Evolutionary conservation across 2,888 invertebrate species (phyloP).

Genomic region (Podotricha telesiphe): DNA sequence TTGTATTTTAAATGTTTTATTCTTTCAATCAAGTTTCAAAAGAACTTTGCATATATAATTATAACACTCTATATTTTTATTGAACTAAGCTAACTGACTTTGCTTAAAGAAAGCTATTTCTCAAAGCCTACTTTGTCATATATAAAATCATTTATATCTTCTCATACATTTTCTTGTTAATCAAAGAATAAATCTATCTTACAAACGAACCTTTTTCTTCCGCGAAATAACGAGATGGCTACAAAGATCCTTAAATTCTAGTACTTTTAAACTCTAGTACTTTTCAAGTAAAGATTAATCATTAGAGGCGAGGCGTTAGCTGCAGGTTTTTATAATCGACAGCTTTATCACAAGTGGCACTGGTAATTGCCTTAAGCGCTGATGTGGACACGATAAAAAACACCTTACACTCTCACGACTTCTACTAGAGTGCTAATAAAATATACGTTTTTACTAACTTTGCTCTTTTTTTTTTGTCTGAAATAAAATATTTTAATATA

Average conservation of each 20-base stretch:
- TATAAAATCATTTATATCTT: not conserved
- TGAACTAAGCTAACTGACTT: too few relatives aligned
- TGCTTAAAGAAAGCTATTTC: too few relatives aligned
- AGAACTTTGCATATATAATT: too few relatives aligned
- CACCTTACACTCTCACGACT: slow-evolving; percentile 23
- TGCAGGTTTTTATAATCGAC: slow-evolving; percentile 29
- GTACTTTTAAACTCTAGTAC: slow-evolving; percentile 14
- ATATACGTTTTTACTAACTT: slow-evolving; percentile 14
- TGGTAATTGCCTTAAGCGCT: slow-evolving; percentile 35
- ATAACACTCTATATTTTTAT: too few relatives aligned
- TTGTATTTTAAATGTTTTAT: too few relatives aligned
- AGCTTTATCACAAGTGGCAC: slow-evolving; percentile 33
- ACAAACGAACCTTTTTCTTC: not conserved
- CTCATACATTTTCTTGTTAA: not conserved
- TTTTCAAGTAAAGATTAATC: slow-evolving; percentile 32
- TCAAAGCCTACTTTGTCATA: too few relatives aligned
- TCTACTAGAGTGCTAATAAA: slow-evolving; percentile 19
- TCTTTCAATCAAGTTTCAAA: too few relatives aligned
- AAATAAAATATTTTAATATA: not conserved
- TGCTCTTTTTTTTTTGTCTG: not conserved
- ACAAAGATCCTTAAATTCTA: slow-evolving; percentile 22
- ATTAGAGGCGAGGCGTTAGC: slow-evolving; percentile 31
- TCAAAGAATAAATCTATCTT: not conserved
- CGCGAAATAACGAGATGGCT: not conserved
- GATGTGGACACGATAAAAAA: slow-evolving; percentile 34